Evolutionary conservation across 2,888 invertebrate genomes (phyloP), one percentile per base, ranked within the genome.

Genomic region (Nymphalis c-album): DNA sequence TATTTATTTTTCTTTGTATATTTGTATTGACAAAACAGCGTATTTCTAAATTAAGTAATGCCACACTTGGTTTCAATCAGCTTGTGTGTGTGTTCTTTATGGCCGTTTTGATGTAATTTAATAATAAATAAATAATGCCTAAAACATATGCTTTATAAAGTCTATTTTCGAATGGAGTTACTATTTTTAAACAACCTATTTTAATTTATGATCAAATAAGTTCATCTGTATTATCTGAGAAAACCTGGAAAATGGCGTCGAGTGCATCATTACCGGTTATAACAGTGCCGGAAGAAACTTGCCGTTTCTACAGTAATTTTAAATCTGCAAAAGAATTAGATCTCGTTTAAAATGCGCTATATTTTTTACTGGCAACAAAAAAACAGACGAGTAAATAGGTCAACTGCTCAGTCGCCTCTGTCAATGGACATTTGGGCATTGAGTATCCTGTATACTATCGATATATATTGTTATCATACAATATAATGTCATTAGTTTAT

Each of bases 171-270:
- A 40, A 40, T 40, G 8, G 8, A 4, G 10, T 13, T 40, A 40
- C 4, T 40, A 13, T 50, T 61, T 35, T 31, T 2, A 55, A 55
- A 31, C 2, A 55, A 31, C n/a, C 53, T 16, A 22, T 48, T 57
- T 61, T 66, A 61, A 66, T 62, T 66, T 60, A 35, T 57, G 61
- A 62, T 58, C 40, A 62, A 40, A 31, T 55, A 17, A 55, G 53
- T 55, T 55, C 53, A 55, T 55, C 53, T 55, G 53, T 22, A 55
- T 55, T 55, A 55, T 55, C 31, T 17, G 26, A 55, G 26, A 55
- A 53, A 53, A 53, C 53, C 31, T 53, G 13, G 26, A 57, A 57
- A 57, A 18, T 8, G 40, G 35, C 57, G 57, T 40, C 57, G 35
- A 57, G 57, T 57, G 40, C 35, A 40, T 57, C 57, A 57, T 40